Evolutionary conservation across 2,113 vertebrate species (phyloP).

Genomic region (Ranitomeya variabilis): DNA sequence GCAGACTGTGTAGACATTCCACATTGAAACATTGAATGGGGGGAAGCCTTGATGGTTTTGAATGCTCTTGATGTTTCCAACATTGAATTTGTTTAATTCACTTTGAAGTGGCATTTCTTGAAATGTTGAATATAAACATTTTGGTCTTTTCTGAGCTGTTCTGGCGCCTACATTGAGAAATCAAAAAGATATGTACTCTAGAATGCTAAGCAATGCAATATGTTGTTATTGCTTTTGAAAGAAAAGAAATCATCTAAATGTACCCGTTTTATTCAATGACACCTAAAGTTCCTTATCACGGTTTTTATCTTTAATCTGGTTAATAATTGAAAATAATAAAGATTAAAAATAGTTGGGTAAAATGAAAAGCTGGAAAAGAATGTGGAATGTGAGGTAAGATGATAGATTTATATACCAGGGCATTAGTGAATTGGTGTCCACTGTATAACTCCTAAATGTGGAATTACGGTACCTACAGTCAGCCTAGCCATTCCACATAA

Average conservation of each 20-base stretch:
- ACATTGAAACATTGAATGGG: background rate
- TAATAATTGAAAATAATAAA: background rate
- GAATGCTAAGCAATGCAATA: slow-evolving; percentile 18
- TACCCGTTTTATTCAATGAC: background rate
- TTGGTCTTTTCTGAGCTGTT: slow-evolving; percentile 26
- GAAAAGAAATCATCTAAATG: slow-evolving; percentile 4
- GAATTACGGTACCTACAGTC: too few relatives aligned
- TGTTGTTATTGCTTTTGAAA: background rate
- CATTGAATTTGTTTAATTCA: slow-evolving; percentile 4
- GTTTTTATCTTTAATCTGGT: background rate
- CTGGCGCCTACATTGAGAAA: slow-evolving; percentile 1
- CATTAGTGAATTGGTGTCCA: background rate
- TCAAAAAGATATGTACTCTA: background rate
- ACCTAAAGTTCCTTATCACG: background rate
- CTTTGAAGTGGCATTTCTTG: slow-evolving; percentile 2
- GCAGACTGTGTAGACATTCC: background rate
- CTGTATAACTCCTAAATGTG: background rate
- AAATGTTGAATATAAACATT: slow-evolving; percentile 16
- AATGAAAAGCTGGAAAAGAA: background rate
- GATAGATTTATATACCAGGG: background rate
- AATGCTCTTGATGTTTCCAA: slow-evolving; percentile 20
- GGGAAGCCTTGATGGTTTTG: background rate
- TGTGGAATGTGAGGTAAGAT: background rate
- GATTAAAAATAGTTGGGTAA: background rate
- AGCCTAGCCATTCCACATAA: too few relatives aligned